Conservation (phyloP, 35 echinoderm and acorn worm species). For the Amphiura filiformis region DNA sequence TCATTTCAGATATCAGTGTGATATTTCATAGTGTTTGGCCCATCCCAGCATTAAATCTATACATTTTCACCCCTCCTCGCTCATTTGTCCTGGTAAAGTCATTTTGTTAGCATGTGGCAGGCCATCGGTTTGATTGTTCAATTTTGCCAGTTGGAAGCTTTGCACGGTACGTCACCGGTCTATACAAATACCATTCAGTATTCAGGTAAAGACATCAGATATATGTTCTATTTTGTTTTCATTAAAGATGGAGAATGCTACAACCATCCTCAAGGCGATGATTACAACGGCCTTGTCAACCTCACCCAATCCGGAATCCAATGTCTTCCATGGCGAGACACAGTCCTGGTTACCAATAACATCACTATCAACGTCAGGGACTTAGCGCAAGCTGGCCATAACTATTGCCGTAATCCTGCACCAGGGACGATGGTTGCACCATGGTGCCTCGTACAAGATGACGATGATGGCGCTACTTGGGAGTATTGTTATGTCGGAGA, state of each 20-base stretch:
- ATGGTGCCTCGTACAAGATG: constrained; percentile 12
- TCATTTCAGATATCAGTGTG: no score
- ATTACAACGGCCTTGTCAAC: constrained; percentile 19
- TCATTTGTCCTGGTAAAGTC: no score
- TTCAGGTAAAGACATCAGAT: no score
- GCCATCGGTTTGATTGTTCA: no score
- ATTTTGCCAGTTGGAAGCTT: no score
- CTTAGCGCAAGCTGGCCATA: not conserved
- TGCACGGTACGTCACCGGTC: no score
- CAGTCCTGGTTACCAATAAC: not conserved
- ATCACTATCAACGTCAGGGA: not conserved
- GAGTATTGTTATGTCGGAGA: constrained; percentile 28
- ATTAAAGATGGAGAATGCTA: constrained; percentile 16
- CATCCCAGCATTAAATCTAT: no score
- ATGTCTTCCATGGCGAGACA: constrained; percentile 9
- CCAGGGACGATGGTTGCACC: not conserved
- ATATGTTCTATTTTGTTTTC: not conserved
- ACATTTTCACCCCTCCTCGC: no score
- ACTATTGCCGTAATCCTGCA: constrained; percentile 20
- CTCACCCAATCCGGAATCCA: constrained; percentile 1
- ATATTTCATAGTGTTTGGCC: no score
- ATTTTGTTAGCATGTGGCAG: no score
- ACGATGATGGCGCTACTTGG: constrained; percentile 11
- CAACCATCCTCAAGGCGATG: not conserved
- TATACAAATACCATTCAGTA: no score